These are phyloP conservation scores for Stenchaetothrips biformis DNA, from an alignment of 2,888 invertebrate genomes.

Conservation along the genomic window DNA sequence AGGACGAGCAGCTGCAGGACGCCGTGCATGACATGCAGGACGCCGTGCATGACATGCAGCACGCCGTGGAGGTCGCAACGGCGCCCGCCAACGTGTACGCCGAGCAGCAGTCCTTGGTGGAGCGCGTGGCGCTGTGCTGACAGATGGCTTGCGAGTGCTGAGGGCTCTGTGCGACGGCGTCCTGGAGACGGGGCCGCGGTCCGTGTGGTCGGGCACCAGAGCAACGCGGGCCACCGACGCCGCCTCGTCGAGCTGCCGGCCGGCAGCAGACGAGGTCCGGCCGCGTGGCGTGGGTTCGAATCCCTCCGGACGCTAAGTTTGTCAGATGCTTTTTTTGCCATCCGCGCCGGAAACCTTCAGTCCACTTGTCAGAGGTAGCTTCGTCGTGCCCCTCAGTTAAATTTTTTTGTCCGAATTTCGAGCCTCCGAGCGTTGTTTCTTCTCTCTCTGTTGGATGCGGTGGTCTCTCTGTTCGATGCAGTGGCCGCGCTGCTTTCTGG, in stretches of 20 bases:
- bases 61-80: neutral
- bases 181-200: too few species aligned
- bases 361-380: too few species aligned
- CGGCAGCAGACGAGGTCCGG: too few species aligned
- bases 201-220: too few species aligned
- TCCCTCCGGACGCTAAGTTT: neutral
- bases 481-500: slow-evolving; percentile 17
- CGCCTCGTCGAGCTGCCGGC: neutral
- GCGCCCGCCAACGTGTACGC: neutral
- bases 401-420: too few species aligned
- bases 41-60: neutral
- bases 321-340: neutral
- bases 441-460: neutral
- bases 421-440: too few species aligned
- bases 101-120: neutral
- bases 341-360: neutral
- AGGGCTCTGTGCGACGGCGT: neutral
- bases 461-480: neutral
- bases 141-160: neutral
- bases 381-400: too few species aligned
- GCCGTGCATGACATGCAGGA: neutral
- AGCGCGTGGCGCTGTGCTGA: neutral
- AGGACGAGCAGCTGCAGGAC: neutral
- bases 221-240: too few species aligned
- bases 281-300: neutral